Conservation (phyloP, 2,113 vertebrate species). For the Campylomormyrus tamandua region DNA sequence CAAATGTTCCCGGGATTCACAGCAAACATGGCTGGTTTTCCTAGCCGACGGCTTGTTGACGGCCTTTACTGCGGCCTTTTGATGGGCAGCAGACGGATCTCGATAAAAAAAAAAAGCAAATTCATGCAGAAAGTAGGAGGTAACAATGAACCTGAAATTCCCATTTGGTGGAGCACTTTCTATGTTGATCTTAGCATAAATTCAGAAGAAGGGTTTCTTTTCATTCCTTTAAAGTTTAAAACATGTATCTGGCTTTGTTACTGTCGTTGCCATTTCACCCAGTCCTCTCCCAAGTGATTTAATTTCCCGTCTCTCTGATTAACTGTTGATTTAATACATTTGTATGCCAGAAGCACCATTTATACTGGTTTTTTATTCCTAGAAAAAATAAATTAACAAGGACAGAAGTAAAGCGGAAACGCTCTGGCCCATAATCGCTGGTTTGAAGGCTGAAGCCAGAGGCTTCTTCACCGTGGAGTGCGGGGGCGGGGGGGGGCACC, state of each 20-base stretch:
- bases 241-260: neutral
- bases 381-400: neutral
- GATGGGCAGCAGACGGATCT: neutral
- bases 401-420: neutral
- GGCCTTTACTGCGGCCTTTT: neutral
- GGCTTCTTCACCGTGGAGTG: neutral
- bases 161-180: neutral
- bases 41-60: neutral
- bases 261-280: neutral
- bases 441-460: neutral
- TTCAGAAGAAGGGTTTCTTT: neutral
- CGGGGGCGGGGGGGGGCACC: no score
- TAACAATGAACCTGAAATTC: neutral
- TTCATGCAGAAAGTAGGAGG: neutral
- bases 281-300: neutral
- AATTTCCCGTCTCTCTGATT: neutral
- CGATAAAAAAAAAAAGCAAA: neutral
- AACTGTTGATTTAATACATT: neutral
- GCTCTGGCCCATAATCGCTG: neutral
- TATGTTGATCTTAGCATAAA: neutral
- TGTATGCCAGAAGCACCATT: neutral
- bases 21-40: neutral
- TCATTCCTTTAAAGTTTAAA: neutral
- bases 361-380: neutral
- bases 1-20: slow-evolving; percentile 43